Evolutionary conservation across 2,113 vertebrate genomes (phyloP), one percentile per base, ranked within the genome.

Genomic region (Pedionomus torquatus): DNA sequence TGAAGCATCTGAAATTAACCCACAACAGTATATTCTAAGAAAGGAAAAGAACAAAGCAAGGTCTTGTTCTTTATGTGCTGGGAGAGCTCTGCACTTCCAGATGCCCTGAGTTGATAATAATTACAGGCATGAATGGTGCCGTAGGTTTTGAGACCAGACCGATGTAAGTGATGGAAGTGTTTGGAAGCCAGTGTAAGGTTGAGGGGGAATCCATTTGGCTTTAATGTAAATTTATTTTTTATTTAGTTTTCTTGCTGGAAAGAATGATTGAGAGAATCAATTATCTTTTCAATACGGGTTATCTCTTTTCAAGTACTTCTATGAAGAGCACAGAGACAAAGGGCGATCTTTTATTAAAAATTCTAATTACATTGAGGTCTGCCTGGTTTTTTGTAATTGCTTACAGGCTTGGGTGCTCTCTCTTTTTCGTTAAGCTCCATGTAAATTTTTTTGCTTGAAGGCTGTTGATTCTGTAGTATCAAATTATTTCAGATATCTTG

Each of bases 171-270:
- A 35, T 58, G 54, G 54, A 33, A 72, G 31, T 89, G 17, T 24
- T 70, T 63, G 35, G 48, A 68, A 91, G 17, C 4, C 1, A 1
- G 0, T 8, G 10, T 57, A 51, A 49, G 4, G 35, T 2, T 3
- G 3, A 25, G 23, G 17, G 23, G 17, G 25, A 61, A 88, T 76
- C 19, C 15, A 16, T 76, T 72, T n/a, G 46, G 24, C 39, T 71
- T 76, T 65, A 90, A 26, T 10, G 54, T 26, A 44, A 5, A 52
- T 15, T 30, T 37, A 60, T 28, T 60, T 75, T 85, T 87, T 60
- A 25, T 76, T 79, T 82, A 20, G 5, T 92, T 89, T 96, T 61
- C 43, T 70, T 43, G 17, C 14, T 39, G 60, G 58, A 74, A 83
- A 51, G 64, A 83, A 78, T 20, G 8, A 46, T 10, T 30, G 44